These are phyloP conservation scores for Dioctria rufipes DNA, from an alignment of 2,888 invertebrate species.

Conservation along the genomic window DNA sequence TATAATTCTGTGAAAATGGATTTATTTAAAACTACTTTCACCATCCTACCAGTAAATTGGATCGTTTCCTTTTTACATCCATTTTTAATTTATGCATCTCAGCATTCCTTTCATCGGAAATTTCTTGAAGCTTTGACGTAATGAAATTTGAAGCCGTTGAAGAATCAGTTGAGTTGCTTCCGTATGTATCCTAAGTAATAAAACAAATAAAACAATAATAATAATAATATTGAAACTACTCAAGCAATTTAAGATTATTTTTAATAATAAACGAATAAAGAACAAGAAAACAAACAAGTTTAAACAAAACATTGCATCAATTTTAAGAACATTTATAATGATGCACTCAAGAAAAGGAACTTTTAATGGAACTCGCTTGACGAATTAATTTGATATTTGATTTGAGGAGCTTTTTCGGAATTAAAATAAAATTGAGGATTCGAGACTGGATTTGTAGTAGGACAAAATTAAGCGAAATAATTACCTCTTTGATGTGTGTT, in stretches of 20 bases:
- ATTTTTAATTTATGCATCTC: conserved; percentile 74
- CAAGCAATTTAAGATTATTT: not conserved
- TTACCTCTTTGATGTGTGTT: conserved; percentile 56
- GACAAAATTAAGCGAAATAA: conserved; percentile 14
- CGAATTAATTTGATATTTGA: conserved; percentile 43
- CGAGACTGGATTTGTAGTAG: conserved; percentile 24
- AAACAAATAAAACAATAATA: conserved; percentile 16
- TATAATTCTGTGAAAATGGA: not conserved
- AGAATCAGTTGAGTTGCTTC: conserved; percentile 60
- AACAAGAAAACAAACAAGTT: not conserved
- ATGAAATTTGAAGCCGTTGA: conserved; percentile 61
- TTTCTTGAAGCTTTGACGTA: conserved; percentile 70
- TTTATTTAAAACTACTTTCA: not conserved
- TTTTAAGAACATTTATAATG: conserved; percentile 16
- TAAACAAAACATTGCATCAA: conserved; percentile 6
- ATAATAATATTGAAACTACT: conserved; percentile 8
- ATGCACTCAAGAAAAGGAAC: not conserved
- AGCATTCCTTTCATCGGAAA: conserved; percentile 72
- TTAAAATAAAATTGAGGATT: conserved; percentile 21
- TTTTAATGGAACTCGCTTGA: conserved; percentile 38
- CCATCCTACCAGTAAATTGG: conserved; percentile 66
- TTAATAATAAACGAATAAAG: not conserved
- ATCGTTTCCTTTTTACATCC: conserved; percentile 69
- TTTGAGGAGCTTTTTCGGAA: conserved; percentile 46
- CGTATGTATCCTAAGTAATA: conserved; percentile 27